A percentile compares a stretch with the other conserved stretches of the same genome.
These are phyloP conservation scores for human (Homo sapiens) DNA, from an alignment of 2,113 vertebrate species.

Conservation along the genomic window GRCh38 chr11:22946001-22946500, in stretches of 20 bases:
- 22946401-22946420: background rate
- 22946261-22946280: background rate
- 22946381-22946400: background rate
- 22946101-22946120: too few species aligned
- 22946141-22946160: background rate
- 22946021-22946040: background rate
- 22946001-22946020: background rate
- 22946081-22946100: background rate
- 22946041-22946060: background rate
- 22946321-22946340: background rate
- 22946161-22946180: background rate
- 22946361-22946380: background rate
- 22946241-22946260: background rate
- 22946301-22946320: background rate
- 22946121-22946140: too few species aligned
- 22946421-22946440: background rate
- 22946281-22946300: background rate
- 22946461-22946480: rapidly evolving
- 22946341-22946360: background rate
- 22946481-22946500: background rate
- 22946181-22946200: background rate
- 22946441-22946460: too few species aligned
- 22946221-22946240: background rate
- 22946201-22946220: background rate
- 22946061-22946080: background rate